phyloP scores from a whole-genome alignment of 2,797 vertebrate species.

The Liasis olivaceus region DNA sequence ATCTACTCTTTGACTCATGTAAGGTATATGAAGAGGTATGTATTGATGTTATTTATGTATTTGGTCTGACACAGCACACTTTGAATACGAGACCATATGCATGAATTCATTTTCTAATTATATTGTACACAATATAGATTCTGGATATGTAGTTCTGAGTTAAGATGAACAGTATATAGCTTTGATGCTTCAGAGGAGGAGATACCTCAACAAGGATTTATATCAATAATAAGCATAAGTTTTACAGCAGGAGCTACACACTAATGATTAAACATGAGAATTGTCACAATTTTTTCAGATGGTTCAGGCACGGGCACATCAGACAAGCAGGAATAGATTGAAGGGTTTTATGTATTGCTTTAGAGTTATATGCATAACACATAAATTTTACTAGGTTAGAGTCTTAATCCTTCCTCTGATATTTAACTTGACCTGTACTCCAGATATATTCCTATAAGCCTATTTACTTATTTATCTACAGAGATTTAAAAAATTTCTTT shows the following conservation, averaged over 20 bases:
- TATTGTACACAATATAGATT: not conserved
- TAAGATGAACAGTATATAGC: not conserved
- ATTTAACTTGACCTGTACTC: not conserved
- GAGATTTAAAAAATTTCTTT: not conserved
- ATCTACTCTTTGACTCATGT: not conserved
- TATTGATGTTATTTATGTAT: not conserved
- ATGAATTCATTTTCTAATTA: not conserved
- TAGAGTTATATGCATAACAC: not conserved
- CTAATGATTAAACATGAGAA: not conserved
- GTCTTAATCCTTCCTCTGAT: not conserved
- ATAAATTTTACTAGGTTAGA: not conserved
- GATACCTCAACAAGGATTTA: not conserved
- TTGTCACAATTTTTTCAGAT: not conserved
- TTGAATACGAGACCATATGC: not conserved
- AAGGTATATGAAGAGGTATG: not conserved
- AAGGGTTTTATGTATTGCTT: not conserved
- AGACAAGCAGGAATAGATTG: not conserved
- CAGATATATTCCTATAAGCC: not conserved
- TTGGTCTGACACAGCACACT: not conserved
- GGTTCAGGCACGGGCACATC: not conserved
- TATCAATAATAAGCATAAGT: not conserved
- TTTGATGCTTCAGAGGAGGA: not conserved
- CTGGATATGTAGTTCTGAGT: not conserved
- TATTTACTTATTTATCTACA: not conserved
- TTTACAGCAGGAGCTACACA: not conserved